Evolutionary conservation across 1,140 invertebrate species (phyloP).

Genomic region (Nomia melanderi): DNA sequence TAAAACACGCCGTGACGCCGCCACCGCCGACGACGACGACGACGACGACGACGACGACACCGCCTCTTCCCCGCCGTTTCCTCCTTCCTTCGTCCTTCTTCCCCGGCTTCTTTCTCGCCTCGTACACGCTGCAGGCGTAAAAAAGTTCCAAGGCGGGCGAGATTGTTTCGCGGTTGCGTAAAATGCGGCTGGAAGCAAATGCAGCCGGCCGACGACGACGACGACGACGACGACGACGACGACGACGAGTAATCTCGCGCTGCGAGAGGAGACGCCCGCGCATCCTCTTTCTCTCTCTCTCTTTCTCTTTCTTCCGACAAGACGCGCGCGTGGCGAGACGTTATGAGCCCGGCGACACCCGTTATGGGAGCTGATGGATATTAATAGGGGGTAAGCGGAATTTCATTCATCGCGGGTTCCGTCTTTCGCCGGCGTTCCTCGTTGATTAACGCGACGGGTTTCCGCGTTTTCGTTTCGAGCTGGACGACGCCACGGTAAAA

Average conservation of each 20-base stretch:
- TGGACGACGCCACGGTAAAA: neutral
- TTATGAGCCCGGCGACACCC: conserved; percentile 33
- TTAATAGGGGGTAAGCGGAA: conserved; percentile 41
- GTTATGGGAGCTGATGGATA: conserved; percentile 48
- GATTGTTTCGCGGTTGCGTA: conserved; percentile 48
- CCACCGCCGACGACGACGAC: neutral
- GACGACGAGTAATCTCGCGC: conserved; percentile 43
- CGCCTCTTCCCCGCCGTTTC: too few species aligned
- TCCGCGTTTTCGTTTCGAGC: neutral
- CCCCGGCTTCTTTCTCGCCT: neutral
- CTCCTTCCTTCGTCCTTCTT: conserved; percentile 10
- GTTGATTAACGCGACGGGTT: conserved; percentile 1
- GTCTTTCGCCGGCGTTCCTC: conserved; percentile 13
- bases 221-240: conserved; percentile 36
- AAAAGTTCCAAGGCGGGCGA: conserved; percentile 16
- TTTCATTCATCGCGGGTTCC: conserved; percentile 26
- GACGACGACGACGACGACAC: too few species aligned
- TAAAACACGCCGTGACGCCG: conserved; percentile 47
- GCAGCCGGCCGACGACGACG: conserved; percentile 5
- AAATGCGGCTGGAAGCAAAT: conserved; percentile 32
- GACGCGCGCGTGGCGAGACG: conserved; percentile 11
- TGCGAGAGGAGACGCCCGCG: conserved; percentile 27
- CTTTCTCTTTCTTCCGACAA: too few species aligned
- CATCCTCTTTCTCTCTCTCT: neutral
- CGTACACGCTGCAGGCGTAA: neutral